Evolutionary conservation across 2,113 vertebrate species (phyloP).

Genomic region (Triplophysa siluroides): DNA sequence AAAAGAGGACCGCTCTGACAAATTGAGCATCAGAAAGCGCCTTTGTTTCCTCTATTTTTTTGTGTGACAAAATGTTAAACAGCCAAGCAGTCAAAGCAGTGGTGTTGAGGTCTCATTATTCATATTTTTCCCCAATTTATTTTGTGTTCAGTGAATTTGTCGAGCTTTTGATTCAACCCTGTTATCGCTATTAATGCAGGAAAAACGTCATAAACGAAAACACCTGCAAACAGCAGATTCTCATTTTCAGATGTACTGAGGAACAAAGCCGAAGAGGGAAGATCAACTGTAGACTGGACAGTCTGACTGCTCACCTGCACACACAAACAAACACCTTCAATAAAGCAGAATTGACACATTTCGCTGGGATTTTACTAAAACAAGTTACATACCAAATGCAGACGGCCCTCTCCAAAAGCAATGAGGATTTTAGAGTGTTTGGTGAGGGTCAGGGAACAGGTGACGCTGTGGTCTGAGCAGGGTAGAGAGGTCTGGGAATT

Average conservation of each 20-base stretch:
- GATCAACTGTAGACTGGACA: slow-evolving; percentile 57
- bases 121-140: no score
- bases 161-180: no score
- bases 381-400: slow-evolving; percentile 67
- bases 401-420: slow-evolving; percentile 69
- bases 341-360: neutral
- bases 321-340: slow-evolving; percentile 4
- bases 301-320: slow-evolving; percentile 70
- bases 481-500: slow-evolving; percentile 55
- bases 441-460: slow-evolving; percentile 54
- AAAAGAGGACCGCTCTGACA: no score
- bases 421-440: slow-evolving; percentile 64
- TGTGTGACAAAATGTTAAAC: no score
- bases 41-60: no score
- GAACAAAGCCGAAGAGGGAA: slow-evolving; percentile 70
- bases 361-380: neutral
- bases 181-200: no score
- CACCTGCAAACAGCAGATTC: slow-evolving; percentile 78
- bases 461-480: slow-evolving; percentile 46
- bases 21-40: no score
- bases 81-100: no score
- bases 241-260: slow-evolving; percentile 74
- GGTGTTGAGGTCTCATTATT: no score
- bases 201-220: neutral
- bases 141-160: no score